These are phyloP conservation scores for Caenorhabditis sp. DNA, from an alignment of 2,888 invertebrate genomes.

Conservation along the genomic window DNA sequence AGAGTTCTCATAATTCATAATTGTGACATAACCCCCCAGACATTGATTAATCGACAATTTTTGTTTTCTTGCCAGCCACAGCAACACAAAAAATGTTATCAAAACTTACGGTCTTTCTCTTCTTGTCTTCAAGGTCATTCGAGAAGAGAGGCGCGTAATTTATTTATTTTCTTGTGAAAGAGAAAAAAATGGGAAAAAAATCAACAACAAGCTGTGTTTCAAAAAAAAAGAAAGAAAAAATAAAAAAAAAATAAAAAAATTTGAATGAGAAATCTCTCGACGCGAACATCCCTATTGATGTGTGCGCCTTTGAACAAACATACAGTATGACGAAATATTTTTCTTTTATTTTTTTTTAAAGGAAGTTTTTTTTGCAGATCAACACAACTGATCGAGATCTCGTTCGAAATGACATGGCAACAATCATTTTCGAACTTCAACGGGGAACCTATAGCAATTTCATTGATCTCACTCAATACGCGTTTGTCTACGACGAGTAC, in stretches of 20 bases:
- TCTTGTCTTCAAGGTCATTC: not conserved
- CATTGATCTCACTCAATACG: constrained; percentile 43
- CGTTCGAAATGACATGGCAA: constrained; percentile 33
- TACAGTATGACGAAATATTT: too few species aligned
- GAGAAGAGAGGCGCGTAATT: not conserved
- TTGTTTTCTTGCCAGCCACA: not conserved
- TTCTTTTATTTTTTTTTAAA: too few species aligned
- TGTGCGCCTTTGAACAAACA: too few species aligned
- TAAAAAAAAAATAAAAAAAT: too few species aligned
- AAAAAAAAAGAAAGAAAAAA: too few species aligned
- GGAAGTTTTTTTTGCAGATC: constrained; percentile 21
- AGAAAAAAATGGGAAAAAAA: not conserved
- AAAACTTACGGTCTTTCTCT: not conserved
- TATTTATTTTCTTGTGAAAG: not conserved
- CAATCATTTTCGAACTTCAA: constrained; percentile 38
- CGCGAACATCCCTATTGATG: too few species aligned
- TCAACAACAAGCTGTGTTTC: too few species aligned
- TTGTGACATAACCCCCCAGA: not conserved
- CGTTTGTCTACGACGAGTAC: constrained; percentile 42
- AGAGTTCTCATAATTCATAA: not conserved
- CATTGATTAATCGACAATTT: not conserved
- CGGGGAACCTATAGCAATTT: constrained; percentile 28
- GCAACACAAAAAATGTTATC: not conserved
- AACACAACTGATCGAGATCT: constrained; percentile 21
- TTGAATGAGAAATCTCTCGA: too few species aligned